Evolutionary conservation across 1,140 invertebrate genomes (phyloP), one percentile per base, ranked within the genome.

Genomic region (Caerostris extrusa): DNA sequence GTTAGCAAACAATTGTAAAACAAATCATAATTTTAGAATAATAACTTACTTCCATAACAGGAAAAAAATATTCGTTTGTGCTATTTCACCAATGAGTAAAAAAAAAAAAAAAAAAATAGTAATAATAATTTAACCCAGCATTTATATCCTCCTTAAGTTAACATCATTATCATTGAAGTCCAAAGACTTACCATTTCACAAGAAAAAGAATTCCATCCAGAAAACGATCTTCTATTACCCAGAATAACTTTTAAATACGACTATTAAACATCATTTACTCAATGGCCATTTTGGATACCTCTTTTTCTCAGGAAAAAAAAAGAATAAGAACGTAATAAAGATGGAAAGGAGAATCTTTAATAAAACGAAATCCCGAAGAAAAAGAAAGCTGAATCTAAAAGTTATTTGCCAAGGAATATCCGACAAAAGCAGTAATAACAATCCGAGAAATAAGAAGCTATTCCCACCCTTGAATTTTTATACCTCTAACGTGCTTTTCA

Each of bases 181-280:
- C 58, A 6, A 60, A 85, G 58, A 85, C 55, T 60, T 85, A 85
- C 55, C 83, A 85, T 85, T 85, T 85, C 5, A 67, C 7, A 4
- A 3, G 57, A 19, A 56, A 60, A 60, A 85, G 58, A 85, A 77
- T 17, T 0, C 4, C 19, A 7, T 14, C 71, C n/a, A 17, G 7
- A 77, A 77, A 77, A 77, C 50, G 71, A 77, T 77, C 14, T 34
- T 85, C 57, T 92, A 92, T 85, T 92, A 92, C 77, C 6, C 12
- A 64, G 82, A 34, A 85, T 92, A 83, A 83, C 81, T 14, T 92
- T 92, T 92, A 92, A 91, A 92, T 92, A 92, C 34, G 81, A 12
- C 90, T 64, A 92, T 92, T 92, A 92, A 85, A 85, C 81, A 85
- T 92, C 90, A 92, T 92, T 92, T 92, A 92, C 67, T 85, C 77